Base-by-base conservation (phyloP, 2,113 vertebrate genomes). In the Prunella fulvescens region DNA sequence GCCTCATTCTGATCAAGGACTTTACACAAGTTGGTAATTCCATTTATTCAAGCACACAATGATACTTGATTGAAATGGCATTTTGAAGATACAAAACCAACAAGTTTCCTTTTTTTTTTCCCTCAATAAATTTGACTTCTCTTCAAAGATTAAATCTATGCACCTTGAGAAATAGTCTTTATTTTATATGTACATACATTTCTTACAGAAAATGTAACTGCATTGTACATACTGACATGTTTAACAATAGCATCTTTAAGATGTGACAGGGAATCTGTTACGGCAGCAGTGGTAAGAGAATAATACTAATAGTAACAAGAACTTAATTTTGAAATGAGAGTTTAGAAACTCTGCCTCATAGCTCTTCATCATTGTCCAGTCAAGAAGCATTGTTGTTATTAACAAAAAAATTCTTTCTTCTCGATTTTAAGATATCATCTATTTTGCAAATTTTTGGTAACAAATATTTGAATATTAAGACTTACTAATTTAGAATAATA, bases 1-100 rank as follows among this genome's bases (percentile, higher is more conserved):
- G 89, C 84, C 93, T 96, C 79, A 90, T 93, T 97, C 84, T 91
- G 88, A 96, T 94, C 79, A 91, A 93, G 90, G 83, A 91, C 92
- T 95, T 94, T 44, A 81, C 18, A 89, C 50, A 85, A 96, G 79
- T 90, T 96, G 67, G 70, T 91, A 97, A 86, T 93, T 94, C 83
- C 83, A 95, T 94, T 95, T 95, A 81, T 95, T 95, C 73, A 77
- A 95, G 92, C 58, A 88, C 33, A 94, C 44, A 93, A 80, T 70
- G 64, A 86, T 79, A 84, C 92, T 95, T 93, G 90, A 91, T 95
- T 93, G 93, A 91, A 95, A 96, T 90, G 85, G 45, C 67, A 90
- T 93, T 95, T 87, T 95, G 62, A 96, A 94, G 88, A 77, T 72
- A 80, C 19, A 79, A 93, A 92, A 88, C 60, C 77, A 62, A 81